Percentiles rank a stretch among this genome's conserved stretches.
Evolutionary conservation across 2,797 vertebrate genomes (phyloP).

Genomic region (Megaceryle alcyon): DNA sequence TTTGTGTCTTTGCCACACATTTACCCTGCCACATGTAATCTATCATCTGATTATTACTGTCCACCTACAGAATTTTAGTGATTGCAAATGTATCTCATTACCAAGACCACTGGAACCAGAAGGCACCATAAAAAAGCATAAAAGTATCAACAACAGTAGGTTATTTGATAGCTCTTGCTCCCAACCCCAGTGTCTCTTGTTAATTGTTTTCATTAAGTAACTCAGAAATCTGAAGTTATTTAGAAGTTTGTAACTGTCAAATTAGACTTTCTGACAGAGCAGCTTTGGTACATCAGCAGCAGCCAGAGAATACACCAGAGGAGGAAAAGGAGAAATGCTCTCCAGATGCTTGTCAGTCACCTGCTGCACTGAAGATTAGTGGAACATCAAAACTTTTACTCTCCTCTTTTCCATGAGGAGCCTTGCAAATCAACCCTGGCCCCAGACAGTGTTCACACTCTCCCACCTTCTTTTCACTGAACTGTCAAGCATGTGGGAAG

Average conservation of each 20-base stretch:
- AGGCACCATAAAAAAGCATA: background rate
- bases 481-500: rapidly evolving
- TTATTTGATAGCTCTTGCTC: background rate
- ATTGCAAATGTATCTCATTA: background rate
- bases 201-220: background rate
- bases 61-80: background rate
- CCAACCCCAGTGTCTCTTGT: background rate
- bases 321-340: background rate
- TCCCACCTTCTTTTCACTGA: background rate
- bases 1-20: background rate
- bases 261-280: background rate
- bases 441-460: rapidly evolving
- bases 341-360: background rate
- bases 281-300: background rate
- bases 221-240: background rate
- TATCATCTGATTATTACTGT: background rate
- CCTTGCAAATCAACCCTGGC: background rate
- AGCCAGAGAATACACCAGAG: background rate
- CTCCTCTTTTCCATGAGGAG: background rate
- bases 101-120: background rate
- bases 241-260: background rate
- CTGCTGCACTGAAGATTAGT: background rate
- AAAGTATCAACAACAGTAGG: background rate
- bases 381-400: background rate
- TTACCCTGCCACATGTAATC: background rate